Percentiles rank a stretch among this genome's conserved stretches.
Evolutionary conservation across 1,140 invertebrate genomes (phyloP).

Genomic region (Radopholus similis): DNA sequence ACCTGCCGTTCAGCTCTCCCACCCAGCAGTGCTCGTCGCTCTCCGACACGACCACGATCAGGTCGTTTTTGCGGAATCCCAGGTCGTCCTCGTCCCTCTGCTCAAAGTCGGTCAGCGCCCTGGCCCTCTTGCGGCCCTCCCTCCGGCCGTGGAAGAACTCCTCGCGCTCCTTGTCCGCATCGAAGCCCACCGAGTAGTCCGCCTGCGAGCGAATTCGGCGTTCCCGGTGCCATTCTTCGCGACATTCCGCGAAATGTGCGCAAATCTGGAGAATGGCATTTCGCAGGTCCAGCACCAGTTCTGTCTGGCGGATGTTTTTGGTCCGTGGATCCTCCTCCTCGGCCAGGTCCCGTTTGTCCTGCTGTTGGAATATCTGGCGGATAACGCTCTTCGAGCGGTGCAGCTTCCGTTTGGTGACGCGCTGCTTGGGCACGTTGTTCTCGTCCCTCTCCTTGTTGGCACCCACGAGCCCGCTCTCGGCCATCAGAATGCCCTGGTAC

Average conservation of each 20-base stretch:
- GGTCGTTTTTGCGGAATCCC: constrained; percentile 70
- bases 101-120: constrained; percentile 94
- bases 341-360: background rate
- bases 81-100: constrained; percentile 95
- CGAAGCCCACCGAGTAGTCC: constrained; percentile 26
- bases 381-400: constrained; percentile 83
- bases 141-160: constrained; percentile 85
- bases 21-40: constrained; percentile 99
- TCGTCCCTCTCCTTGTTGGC: constrained; percentile 67
- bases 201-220: constrained; percentile 30
- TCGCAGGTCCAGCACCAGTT: constrained; percentile 80
- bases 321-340: constrained; percentile 69
- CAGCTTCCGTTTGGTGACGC: constrained; percentile 68
- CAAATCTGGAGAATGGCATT: constrained; percentile 86
- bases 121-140: constrained; percentile 81
- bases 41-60: constrained; percentile 76
- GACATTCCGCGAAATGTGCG: constrained; percentile 73
- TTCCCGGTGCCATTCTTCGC: constrained; percentile 36
- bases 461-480: constrained; percentile 77
- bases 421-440: constrained; percentile 79
- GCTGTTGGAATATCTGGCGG: constrained; percentile 69
- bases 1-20: constrained; percentile 89
- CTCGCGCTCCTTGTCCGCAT: constrained; percentile 77
- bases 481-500: constrained; percentile 80
- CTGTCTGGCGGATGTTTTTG: constrained; percentile 93